These are phyloP conservation scores for Himalopsyche kuldschensis DNA, from an alignment of 2,888 invertebrate species.

Conservation along the genomic window DNA sequence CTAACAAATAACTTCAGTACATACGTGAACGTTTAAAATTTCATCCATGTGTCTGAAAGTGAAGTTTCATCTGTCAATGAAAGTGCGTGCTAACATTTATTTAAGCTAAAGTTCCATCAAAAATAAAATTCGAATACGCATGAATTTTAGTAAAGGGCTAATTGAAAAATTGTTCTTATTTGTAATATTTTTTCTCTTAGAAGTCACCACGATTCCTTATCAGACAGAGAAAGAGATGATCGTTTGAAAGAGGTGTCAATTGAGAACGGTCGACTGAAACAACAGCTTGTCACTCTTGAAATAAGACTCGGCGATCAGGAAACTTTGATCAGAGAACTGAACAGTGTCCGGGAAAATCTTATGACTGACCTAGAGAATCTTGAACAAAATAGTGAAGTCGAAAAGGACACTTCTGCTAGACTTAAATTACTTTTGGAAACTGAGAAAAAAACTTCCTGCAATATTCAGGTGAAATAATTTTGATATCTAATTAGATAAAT, in stretches of 20 bases:
- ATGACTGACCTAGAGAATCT: conserved; percentile 53
- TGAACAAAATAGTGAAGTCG: conserved; percentile 54
- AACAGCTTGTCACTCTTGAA: conserved; percentile 51
- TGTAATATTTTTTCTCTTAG: conserved; percentile 8
- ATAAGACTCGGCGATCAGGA: conserved; percentile 53
- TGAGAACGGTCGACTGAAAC: conserved; percentile 50
- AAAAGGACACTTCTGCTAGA: conserved; percentile 58
- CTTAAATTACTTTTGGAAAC: conserved; percentile 61
- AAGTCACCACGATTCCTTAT: conserved; percentile 14
- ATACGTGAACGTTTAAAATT: too few relatives aligned
- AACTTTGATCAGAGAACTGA: conserved; percentile 54
- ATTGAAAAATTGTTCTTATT: neutral
- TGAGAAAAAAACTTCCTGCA: conserved; percentile 61
- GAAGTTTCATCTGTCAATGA: too few relatives aligned
- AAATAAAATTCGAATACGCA: too few relatives aligned
- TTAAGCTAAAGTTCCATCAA: too few relatives aligned
- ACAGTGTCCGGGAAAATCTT: conserved; percentile 56
- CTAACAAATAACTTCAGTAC: too few relatives aligned
- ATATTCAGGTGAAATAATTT: conserved; percentile 47
- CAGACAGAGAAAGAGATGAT: conserved; percentile 43
- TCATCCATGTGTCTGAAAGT: too few relatives aligned
- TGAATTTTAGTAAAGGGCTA: too few relatives aligned
- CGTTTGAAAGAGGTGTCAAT: conserved; percentile 46
- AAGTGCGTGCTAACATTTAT: too few relatives aligned
- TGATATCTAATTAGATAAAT: neutral